Base-by-base conservation (phyloP, 2,113 vertebrate genomes). In the Phrynosoma platyrhinos region DNA sequence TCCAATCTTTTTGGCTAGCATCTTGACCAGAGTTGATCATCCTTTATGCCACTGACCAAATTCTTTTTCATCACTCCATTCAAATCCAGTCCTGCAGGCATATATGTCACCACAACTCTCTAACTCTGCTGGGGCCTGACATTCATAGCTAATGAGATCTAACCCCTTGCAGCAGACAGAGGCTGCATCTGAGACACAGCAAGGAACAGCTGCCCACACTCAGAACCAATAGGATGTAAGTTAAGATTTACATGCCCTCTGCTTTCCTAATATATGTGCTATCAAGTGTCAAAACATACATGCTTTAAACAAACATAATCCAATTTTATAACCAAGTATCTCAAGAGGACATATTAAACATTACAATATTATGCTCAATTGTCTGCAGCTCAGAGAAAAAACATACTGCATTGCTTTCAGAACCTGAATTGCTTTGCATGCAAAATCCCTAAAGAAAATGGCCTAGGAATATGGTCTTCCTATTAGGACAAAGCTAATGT, bases 361-460 rank as follows among this genome's bases (percentile, higher is more conserved):
- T 32, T 72, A 69, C 72, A 84, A 84, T 55, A 72, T 83, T 83
- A 55, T 53, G 30, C 32, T n/a, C 82, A 84, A 55, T 74, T 84
- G 82, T 83, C 52, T 72, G 82, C 47, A 53, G 82, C 69, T 68
- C 20, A 72, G 69, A 53, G 5, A 53, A 72, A 36, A 36, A 84
- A 84, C 53, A 32, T 72, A 84, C n/a, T 55, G 68, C 16, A 36
- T 69, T 68, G 81, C 27, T 69, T 18, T 66, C 27, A 30, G 23
- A 82, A 82, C 13, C 14, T 75, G 72, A 40, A 3, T 21, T 55
- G 53, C 53, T 1, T 55, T 84, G 20, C 72, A 9, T 84, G 47
- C n/a, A 55, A 32, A 84, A 66, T 18, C 66, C 40, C 68, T 5
- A 5, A 78, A 53, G 23, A 27, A 78, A 78, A 27, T 52, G 21